phyloP scores from a whole-genome alignment of 1,140 invertebrate genomes.

The Liolophura sinensis region DNA sequence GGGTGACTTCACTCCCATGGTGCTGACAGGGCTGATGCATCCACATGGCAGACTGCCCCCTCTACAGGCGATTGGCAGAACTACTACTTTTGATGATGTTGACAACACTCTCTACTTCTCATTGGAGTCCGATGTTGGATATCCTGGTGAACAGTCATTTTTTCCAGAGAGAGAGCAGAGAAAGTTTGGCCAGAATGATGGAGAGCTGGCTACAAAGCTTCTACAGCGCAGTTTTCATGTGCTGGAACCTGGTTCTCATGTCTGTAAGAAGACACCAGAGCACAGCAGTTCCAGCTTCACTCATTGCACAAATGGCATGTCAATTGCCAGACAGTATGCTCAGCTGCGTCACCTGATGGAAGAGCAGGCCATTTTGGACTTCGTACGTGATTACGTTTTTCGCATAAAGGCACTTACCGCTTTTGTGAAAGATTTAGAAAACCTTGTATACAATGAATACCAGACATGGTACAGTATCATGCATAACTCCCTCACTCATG shows the following conservation, averaged over 20 bases:
- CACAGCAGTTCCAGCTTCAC: conserved; percentile 44
- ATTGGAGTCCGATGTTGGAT: conserved; percentile 6
- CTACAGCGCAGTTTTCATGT: conserved; percentile 40
- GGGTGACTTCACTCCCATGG: too few relatives aligned
- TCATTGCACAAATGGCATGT: conserved; percentile 42
- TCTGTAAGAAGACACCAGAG: conserved; percentile 39
- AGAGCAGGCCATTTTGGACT: conserved; percentile 43
- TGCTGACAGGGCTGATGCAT: too few relatives aligned
- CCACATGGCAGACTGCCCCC: conserved; percentile 22
- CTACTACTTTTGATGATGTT: conserved; percentile 29
- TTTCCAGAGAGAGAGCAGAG: conserved; percentile 25
- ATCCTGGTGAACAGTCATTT: conserved; percentile 20
- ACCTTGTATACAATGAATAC: conserved; percentile 44
- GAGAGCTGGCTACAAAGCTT: conserved; percentile 36
- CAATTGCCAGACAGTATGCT: conserved; percentile 40
- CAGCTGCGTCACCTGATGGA: conserved; percentile 43
- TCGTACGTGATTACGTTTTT: conserved; percentile 45
- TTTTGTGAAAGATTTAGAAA: conserved; percentile 49
- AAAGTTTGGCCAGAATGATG: conserved; percentile 39
- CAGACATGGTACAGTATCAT: conserved; percentile 44
- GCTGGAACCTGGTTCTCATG: conserved; percentile 45
- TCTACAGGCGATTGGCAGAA: conserved; percentile 32
- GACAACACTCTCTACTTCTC: conserved; percentile 11
- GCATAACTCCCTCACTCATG: conserved; percentile 37
- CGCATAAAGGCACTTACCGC: conserved; percentile 34